phyloP scores from a whole-genome alignment of 2,888 invertebrate species.

The Melipona beecheii region DNA sequence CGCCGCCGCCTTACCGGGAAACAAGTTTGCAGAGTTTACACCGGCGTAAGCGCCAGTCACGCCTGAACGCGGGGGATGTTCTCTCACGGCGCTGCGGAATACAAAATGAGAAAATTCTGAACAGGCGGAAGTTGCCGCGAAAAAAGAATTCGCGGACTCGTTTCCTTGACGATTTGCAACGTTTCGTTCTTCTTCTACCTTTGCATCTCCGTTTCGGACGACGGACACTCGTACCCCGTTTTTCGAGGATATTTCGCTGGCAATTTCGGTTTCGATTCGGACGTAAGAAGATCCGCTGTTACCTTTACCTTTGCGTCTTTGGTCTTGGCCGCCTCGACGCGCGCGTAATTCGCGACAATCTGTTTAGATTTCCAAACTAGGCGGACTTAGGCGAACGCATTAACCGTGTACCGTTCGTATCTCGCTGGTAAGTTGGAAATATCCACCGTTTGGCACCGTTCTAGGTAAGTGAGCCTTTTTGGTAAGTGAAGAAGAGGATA shows the following conservation, averaged over 20 bases:
- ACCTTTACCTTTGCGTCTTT: not conserved
- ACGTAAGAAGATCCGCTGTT: not conserved
- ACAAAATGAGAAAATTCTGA: conserved; percentile 50
- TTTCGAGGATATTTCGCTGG: not conserved
- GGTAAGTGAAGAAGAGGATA: not conserved
- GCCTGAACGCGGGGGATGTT: conserved; percentile 36
- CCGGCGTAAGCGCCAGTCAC: conserved; percentile 51
- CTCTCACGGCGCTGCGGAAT: conserved; percentile 30
- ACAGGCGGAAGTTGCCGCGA: conserved; percentile 3
- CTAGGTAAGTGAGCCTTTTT: not conserved
- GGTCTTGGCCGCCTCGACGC: conserved; percentile 8
- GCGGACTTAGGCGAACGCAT: conserved; percentile 64
- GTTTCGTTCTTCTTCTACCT: too few relatives aligned
- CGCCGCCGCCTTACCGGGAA: conserved; percentile 20
- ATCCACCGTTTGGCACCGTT: conserved; percentile 63
- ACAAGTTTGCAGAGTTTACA: conserved; percentile 41
- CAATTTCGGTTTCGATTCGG: too few relatives aligned
- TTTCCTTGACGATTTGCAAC: not conserved
- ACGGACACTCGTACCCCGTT: not conserved
- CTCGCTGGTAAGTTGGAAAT: conserved; percentile 72
- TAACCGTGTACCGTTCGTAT: conserved; percentile 65
- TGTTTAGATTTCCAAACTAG: conserved; percentile 40
- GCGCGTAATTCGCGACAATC: conserved; percentile 49
- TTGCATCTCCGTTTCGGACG: not conserved
- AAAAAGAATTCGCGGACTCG: conserved; percentile 7